Base-by-base conservation (phyloP, 2,113 vertebrate species). In the Pogonocichla stellata region DNA sequence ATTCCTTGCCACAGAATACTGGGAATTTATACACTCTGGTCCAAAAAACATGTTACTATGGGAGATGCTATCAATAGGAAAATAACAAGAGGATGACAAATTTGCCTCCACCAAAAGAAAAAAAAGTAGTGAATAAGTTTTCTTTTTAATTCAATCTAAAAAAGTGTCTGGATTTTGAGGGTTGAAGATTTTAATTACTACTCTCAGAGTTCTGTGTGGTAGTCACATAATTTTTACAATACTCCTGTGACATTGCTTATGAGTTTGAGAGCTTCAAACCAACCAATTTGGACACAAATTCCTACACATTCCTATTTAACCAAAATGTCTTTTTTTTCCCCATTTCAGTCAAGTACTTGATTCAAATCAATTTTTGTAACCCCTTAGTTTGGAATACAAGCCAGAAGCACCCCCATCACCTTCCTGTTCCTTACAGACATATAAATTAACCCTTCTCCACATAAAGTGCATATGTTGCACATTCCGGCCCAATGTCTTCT, bases 41-140 rank as follows among this genome's bases (percentile, higher is more conserved):
- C 11, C 50, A 82, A 19, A 10, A 65, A 24, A 2, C 0, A 0
- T 8, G 16, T 26, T 29, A 11, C 34, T 54, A 28, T 5, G 24
- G 24, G 5, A 14, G 34, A 56, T 19, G 20, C 9, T 48, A 19
- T 16, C 43, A 79, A 70, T 8, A 62, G 22, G 38, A 80, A 72
- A 58, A 54, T 14, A 83, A 43, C 10, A 36, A 56, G 29, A 45
- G 19, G 3, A 40, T 60, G 31, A 28, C 12, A 80, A 19, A 22
- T 75, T 72, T 33, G 16, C 23, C 31, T 54, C n/a, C 9, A 38
- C 4, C n/a, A 26, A 42, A 74, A 56, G 8, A 43, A 53, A 56
- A n/a, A 19, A 53, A 36, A 8, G 2, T 14, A 45, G 6, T 54
- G 17, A 72, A n/a, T 40, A 58, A 31, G 64, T 38, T 87, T 7